Evolutionary conservation across 2,797 vertebrate genomes (phyloP).

Genomic region (Vespertilio murinus): DNA sequence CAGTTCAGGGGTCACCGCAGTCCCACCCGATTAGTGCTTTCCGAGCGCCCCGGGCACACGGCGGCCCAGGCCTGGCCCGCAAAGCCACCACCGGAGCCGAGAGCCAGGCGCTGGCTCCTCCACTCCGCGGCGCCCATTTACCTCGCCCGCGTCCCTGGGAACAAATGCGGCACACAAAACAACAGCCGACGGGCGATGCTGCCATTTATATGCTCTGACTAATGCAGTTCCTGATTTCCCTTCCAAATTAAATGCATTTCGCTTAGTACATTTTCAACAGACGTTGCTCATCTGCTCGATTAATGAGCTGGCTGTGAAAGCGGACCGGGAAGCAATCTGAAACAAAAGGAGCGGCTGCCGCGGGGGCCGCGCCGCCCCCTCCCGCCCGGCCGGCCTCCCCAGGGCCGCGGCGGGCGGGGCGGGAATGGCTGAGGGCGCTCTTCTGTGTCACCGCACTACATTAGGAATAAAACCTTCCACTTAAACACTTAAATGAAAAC

Average conservation of each 20-base stretch:
- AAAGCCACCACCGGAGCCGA: not conserved
- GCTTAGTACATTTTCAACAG: slow-evolving; percentile 86
- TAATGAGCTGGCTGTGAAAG: slow-evolving; percentile 87
- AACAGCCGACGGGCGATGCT: slow-evolving; percentile 37
- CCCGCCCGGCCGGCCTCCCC: no score
- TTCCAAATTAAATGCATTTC: slow-evolving; percentile 85
- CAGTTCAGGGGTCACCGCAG: no score
- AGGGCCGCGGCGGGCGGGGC: not conserved
- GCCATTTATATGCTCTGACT: slow-evolving; percentile 73
- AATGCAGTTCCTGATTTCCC: slow-evolving; percentile 81
- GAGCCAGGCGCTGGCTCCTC: not conserved
- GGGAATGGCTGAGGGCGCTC: slow-evolving; percentile 85
- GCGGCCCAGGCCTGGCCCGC: no score
- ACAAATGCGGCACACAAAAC: slow-evolving; percentile 60
- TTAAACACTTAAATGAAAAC: slow-evolving; percentile 99
- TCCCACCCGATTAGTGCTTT: no score
- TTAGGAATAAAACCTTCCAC: slow-evolving; percentile 99
- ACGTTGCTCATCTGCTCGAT: slow-evolving; percentile 85
- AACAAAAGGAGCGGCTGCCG: slow-evolving; percentile 85
- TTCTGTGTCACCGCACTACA: slow-evolving; percentile 91
- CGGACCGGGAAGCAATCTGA: slow-evolving; percentile 81
- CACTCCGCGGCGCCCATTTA: not conserved
- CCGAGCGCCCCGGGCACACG: no score
- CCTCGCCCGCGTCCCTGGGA: not conserved
- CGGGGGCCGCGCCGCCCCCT: no score